Evolutionary conservation across 2,797 vertebrate genomes (phyloP).

Genomic region (Morus bassanus): DNA sequence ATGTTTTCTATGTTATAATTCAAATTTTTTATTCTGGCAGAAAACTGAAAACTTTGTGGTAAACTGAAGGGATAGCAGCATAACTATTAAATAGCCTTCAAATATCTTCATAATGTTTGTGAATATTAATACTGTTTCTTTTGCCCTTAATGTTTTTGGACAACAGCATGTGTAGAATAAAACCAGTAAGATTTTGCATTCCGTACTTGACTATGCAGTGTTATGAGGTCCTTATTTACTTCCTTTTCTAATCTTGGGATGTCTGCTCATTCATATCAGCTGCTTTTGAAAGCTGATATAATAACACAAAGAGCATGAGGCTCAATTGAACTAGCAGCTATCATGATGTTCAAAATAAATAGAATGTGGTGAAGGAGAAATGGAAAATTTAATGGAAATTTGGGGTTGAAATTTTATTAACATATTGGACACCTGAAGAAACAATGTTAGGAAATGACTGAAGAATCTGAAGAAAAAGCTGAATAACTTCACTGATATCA

Average conservation of each 20-base stretch:
- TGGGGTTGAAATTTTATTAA: background rate
- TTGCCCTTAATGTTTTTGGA: background rate
- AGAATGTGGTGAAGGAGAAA: background rate
- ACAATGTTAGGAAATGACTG: background rate
- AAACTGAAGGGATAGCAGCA: background rate
- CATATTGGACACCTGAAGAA: background rate
- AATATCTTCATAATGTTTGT: background rate
- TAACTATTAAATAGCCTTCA: background rate
- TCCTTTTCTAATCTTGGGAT: background rate
- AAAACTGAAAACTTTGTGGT: background rate
- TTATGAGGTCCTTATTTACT: background rate
- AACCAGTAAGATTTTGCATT: background rate
- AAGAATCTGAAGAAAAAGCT: background rate
- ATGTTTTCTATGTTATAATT: background rate
- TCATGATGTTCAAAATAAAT: background rate
- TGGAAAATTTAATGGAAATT: background rate
- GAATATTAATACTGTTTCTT: background rate
- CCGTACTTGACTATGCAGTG: background rate
- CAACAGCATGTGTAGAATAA: background rate
- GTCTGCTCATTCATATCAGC: background rate
- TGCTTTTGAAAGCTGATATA: background rate
- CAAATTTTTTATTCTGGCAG: background rate
- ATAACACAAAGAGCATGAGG: background rate
- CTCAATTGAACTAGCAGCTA: background rate
- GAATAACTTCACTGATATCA: background rate